These are phyloP conservation scores for Pluvialis apricaria DNA, from an alignment of 2,113 vertebrate species.

Conservation along the genomic window DNA sequence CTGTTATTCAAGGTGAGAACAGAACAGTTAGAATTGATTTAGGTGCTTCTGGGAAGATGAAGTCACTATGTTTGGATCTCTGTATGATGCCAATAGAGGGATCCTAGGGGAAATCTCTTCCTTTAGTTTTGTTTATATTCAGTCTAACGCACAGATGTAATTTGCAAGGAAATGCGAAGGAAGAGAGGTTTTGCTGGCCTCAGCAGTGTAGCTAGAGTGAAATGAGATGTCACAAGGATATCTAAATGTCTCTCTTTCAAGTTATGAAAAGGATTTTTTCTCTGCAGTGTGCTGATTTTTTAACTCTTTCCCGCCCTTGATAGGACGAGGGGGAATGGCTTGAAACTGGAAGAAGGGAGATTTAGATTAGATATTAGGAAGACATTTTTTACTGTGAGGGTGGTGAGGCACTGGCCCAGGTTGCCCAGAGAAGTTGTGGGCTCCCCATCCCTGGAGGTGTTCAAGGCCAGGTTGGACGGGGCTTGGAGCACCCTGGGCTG, in stretches of 20 bases:
- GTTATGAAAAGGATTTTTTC: not conserved
- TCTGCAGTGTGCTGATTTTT: not conserved
- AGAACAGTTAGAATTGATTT: conserved; percentile 11
- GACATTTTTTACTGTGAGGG: no score
- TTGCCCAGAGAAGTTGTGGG: no score
- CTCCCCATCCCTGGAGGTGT: no score
- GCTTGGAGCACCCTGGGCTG: no score
- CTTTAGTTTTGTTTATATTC: conserved; percentile 50
- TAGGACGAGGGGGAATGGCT: no score
- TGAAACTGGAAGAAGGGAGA: no score
- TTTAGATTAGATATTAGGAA: no score
- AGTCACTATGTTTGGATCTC: conserved; percentile 52
- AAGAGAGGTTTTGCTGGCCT: conserved; percentile 44
- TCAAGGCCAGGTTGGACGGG: no score
- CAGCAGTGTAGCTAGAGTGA: conserved; percentile 19
- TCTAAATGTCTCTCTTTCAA: not conserved
- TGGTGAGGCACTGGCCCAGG: no score
- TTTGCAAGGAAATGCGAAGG: conserved; percentile 56
- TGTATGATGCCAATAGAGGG: conserved; percentile 17
- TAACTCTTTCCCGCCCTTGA: not conserved
- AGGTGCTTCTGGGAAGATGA: conserved; percentile 60
- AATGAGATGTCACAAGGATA: conserved; percentile 46
- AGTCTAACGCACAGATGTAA: conserved; percentile 38
- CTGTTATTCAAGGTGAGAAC: conserved; percentile 58
- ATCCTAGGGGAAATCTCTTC: conserved; percentile 64